Conservation (phyloP, 2,113 vertebrate genomes). For the Vicugna pacos region DNA sequence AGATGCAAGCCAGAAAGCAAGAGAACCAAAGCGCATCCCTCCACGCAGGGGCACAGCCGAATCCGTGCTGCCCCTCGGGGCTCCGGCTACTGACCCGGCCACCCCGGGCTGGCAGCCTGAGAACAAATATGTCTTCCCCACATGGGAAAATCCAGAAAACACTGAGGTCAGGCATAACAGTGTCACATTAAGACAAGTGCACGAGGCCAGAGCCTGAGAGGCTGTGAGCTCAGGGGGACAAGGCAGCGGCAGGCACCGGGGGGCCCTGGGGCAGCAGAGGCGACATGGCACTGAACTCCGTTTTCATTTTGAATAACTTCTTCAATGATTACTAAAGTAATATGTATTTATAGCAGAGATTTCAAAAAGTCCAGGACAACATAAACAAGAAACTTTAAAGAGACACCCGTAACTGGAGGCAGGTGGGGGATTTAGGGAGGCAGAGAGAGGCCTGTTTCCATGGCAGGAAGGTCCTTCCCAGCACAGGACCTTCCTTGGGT, state of each 20-base stretch:
- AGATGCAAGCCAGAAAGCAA: neutral
- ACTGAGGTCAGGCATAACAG: no score
- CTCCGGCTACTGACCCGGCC: neutral
- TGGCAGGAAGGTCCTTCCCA: neutral
- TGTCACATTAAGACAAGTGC: neutral
- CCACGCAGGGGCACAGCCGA: neutral
- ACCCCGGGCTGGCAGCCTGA: neutral
- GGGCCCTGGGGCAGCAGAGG: neutral
- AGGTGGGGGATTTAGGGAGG: neutral
- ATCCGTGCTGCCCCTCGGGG: neutral
- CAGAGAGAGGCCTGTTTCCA: neutral
- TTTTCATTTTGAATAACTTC: neutral
- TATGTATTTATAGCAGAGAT: neutral
- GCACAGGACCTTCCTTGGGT: accelerated
- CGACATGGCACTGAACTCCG: neutral
- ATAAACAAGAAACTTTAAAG: neutral
- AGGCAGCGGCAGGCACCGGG: neutral
- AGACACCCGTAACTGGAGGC: neutral
- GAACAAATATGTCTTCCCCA: neutral
- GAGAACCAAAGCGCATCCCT: neutral
- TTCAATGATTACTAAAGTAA: neutral
- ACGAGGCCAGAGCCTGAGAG: neutral
- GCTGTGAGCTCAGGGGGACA: neutral
- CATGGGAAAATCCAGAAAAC: neutral
- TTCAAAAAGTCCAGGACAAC: neutral